Percentiles rank a stretch among this genome's conserved stretches.
Evolutionary conservation across 2,888 invertebrate genomes (phyloP).

Genomic region (Macrophya alboannulata): DNA sequence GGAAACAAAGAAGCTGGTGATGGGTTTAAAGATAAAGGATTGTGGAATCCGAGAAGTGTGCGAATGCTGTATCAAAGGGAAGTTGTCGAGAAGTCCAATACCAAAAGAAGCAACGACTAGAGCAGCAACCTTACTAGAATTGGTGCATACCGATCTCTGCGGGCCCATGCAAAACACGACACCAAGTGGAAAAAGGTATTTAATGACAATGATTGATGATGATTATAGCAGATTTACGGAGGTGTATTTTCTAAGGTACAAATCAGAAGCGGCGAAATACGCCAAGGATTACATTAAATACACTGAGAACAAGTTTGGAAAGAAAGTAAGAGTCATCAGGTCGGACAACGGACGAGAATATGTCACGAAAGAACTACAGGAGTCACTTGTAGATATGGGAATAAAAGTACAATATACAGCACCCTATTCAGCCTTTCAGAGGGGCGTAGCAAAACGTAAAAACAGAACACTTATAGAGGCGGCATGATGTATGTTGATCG

Average conservation of each 20-base stretch:
- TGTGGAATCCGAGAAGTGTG: constrained; percentile 63
- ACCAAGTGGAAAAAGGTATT: constrained; percentile 62
- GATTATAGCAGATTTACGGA: constrained; percentile 59
- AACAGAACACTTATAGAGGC: constrained; percentile 26
- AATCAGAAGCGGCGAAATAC: constrained; percentile 51
- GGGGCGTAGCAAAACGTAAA: constrained; percentile 29
- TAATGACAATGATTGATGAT: constrained; percentile 63
- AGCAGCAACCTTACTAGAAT: constrained; percentile 58
- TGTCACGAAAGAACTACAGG: constrained; percentile 42
- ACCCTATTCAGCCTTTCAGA: constrained; percentile 25
- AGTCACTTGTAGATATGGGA: constrained; percentile 33
- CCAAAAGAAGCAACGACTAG: constrained; percentile 60
- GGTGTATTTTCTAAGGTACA: constrained; percentile 59
- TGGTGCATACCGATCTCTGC: constrained; percentile 66
- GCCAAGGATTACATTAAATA: constrained; percentile 59
- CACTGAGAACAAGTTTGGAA: constrained; percentile 56
- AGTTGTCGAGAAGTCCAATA: constrained; percentile 63
- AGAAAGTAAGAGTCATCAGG: constrained; percentile 56
- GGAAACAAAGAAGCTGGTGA: constrained; percentile 56
- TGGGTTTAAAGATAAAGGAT: constrained; percentile 61
- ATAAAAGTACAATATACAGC: constrained; percentile 3
- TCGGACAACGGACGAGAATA: constrained; percentile 63
- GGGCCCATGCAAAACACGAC: constrained; percentile 65
- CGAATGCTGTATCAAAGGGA: constrained; percentile 66
- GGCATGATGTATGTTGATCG: constrained; percentile 8